Evolutionary conservation across 2,797 vertebrate genomes (phyloP), one percentile per base, ranked within the genome.

Genomic region (Betta splendens): DNA sequence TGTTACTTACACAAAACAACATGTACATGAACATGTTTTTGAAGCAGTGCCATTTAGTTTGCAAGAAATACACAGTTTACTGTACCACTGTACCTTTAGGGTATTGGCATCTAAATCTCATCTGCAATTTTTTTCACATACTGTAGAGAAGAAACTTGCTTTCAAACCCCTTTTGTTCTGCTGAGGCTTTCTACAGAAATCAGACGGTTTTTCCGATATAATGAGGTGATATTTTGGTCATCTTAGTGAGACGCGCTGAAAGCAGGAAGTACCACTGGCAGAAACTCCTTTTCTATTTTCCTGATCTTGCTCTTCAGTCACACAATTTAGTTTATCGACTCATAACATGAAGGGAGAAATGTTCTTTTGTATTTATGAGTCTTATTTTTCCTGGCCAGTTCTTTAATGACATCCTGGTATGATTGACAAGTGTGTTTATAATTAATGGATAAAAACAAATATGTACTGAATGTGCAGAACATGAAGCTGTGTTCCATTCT

Each of bases 191-290:
- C 45, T 29, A 44, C 53, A 57, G 53, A 56, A 66, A 37, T 49
- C 32, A 17, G 44, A 46, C n/a, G 31, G 12, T 20, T 61, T 63
- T 56, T 75, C 43, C 37, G 18, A 69, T 76, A 69, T 71, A 69
- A 74, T 69, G 57, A 74, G 60, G 46, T 28, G 48, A 62, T 54
- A 55, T 64, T 63, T 70, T 50, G 20, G 3, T 42, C 38, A 66
- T 71, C 31, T 55, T 20, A 53, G 2, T 35, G 35, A 60, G 48
- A 60, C 46, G 42, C 7, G 3, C 5, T 21, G n/a, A 17, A 63
- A 55, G 52, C 37, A 48, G 31, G 20, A 50, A 45, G 20, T 48
- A 23, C 13, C 10, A 18, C 38, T 48, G 45, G 9, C 40, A 49
- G 35, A 64, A 20, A 18, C 12, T 42, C 42, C 18, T n/a, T 53